These are phyloP conservation scores for Deilephila elpenor DNA, from an alignment of 2,888 invertebrate species.

Conservation along the genomic window DNA sequence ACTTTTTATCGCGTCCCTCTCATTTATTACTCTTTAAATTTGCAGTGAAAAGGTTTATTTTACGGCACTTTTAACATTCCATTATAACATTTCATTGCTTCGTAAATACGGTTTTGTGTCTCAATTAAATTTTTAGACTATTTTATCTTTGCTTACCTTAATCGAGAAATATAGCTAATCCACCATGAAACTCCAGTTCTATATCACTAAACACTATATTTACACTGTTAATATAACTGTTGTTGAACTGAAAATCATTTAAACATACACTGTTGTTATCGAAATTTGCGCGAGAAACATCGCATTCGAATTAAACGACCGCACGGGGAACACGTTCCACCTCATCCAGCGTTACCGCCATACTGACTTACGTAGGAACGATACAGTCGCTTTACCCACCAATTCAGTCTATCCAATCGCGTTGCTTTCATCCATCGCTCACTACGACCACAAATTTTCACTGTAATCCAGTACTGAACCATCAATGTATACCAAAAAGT, in stretches of 20 bases:
- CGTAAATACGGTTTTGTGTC: conserved; percentile 2
- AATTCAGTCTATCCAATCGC: conserved; percentile 29
- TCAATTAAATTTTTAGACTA: neutral
- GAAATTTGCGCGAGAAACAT: conserved; percentile 64
- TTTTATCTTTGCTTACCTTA: neutral
- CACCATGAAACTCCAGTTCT: conserved; percentile 23
- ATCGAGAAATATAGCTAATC: neutral
- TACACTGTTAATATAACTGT: conserved; percentile 38
- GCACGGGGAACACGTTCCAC: conserved; percentile 52
- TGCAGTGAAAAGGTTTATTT: neutral
- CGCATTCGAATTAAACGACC: conserved; percentile 43
- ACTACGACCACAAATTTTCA: neutral
- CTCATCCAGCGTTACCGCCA: conserved; percentile 63
- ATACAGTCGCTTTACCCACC: neutral
- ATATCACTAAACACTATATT: conserved; percentile 40
- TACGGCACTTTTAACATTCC: neutral
- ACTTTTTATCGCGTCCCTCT: conserved; percentile 31
- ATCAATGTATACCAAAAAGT: conserved; percentile 41
- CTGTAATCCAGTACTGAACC: neutral
- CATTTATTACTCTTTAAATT: conserved; percentile 15
- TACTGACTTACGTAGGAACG: conserved; percentile 56
- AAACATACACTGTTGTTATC: conserved; percentile 49
- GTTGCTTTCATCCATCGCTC: conserved; percentile 48
- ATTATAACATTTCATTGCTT: neutral
- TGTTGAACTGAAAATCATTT: conserved; percentile 57